Evolutionary conservation across 2,113 vertebrate species (phyloP), one percentile per base, ranked within the genome.

Genomic region (Cygnus buccinator): DNA sequence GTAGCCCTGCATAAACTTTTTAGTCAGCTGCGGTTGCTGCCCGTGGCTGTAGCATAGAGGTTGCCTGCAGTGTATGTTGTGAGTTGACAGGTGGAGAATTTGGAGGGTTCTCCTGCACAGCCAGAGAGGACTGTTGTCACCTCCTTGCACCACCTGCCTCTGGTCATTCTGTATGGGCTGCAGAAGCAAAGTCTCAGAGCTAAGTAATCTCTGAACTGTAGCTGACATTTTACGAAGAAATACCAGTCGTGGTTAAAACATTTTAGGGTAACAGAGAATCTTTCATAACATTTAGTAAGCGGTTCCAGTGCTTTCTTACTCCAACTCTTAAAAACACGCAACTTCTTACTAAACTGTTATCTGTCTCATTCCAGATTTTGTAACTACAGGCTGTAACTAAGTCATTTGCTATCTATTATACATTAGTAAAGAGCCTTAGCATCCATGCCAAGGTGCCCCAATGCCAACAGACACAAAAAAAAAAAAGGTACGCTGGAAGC

Each of bases 51-150:
- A 67, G 23, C 68, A 75, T 67, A 67, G 23, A 76, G 35, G 35
- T 3, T 82, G 23, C 29, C 19, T 25, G 46, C 29, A 52, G 29
- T 10, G 2, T 13, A 54, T 0, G 0, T 33, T 0, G 0, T 25
- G 58, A 73, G 70, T 26, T 12, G 13, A 68, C 26, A 37, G 25
- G 11, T 73, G 9, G 18, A 55, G 52, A 55, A 29, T 29, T 21
- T 29, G 41, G 9, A 4, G 13, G 2, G 6, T 25, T 55, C 10
- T 25, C 31, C 31, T 35, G 23, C 44, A 66, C 89, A 87, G 23
- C 44, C 8, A 3, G 22, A 11, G 26, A 3, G 8, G 4, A 63
- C 68, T 5, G 2, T 39, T 13, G 11, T 4, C 41, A 84, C 70
- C 31, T 77, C 57, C 44, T n/a, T 54, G 31, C 20, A 77, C 7